These are phyloP conservation scores for Petrosia ficiformis DNA, from an alignment of 37 sponge, comb jelly and placozoan species.

Conservation along the genomic window DNA sequence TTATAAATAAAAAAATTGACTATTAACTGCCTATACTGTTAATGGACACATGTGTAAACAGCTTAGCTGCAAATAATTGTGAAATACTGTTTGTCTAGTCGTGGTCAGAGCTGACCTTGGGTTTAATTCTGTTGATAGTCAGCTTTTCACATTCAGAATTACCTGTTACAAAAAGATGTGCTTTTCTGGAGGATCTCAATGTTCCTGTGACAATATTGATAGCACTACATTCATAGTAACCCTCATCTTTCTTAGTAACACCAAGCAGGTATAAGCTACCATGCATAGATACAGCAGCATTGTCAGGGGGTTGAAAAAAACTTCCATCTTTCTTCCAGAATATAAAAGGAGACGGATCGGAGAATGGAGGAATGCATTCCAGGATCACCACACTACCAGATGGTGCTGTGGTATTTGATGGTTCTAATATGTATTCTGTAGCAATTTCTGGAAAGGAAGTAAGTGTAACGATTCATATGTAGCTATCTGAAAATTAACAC, in stretches of 20 bases:
- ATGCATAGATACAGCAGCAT: background rate
- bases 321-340: conserved; percentile 29
- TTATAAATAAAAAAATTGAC: too few relatives aligned
- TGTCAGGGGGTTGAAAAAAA: too few relatives aligned
- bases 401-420: background rate
- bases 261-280: conserved; percentile 23
- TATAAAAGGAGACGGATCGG: conserved; percentile 13
- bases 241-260: conserved; percentile 4
- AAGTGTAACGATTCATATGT: background rate
- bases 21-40: too few relatives aligned
- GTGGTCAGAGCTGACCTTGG: too few relatives aligned
- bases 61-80: too few relatives aligned
- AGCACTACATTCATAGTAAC: conserved; percentile 23
- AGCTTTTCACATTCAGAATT: background rate
- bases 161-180: conserved; percentile 21
- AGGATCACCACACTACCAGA: conserved; percentile 11
- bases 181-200: background rate
- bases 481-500: background rate
- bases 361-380: conserved; percentile 8
- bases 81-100: too few relatives aligned
- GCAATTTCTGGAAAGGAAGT: conserved; percentile 1
- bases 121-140: too few relatives aligned
- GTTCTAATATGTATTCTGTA: background rate
- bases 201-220: conserved; percentile 4
- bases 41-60: too few relatives aligned